These are phyloP conservation scores for Chanos chanos DNA, from an alignment of 2,797 vertebrate species.

Conservation along the genomic window DNA sequence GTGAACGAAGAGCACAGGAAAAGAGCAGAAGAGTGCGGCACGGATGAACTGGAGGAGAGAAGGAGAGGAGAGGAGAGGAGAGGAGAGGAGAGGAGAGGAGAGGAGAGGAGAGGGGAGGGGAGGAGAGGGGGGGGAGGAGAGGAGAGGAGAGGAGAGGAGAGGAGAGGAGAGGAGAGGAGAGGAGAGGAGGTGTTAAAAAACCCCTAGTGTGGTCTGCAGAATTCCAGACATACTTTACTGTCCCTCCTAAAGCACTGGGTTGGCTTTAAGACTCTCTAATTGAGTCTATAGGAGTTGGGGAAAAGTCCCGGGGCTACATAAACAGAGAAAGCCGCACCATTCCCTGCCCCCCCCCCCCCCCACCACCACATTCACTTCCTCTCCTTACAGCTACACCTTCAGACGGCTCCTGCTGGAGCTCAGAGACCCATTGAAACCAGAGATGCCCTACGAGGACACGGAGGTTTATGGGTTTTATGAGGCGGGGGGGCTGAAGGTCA, in stretches of 20 bases:
- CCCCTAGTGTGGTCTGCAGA: neutral
- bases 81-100: too few species aligned
- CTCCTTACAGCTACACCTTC: too few species aligned
- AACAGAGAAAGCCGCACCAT: too few species aligned
- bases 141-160: neutral
- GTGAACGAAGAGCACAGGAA: too few species aligned
- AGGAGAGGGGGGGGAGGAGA: neutral
- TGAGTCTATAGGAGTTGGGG: neutral
- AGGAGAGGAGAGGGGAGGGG: neutral
- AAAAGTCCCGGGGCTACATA: neutral
- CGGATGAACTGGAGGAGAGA: too few species aligned
- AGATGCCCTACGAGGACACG: too few species aligned
- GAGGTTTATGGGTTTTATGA: too few species aligned
- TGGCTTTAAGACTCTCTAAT: neutral
- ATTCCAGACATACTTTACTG: constrained; percentile 5
- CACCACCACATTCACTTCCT: neutral
- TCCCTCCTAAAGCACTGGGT: neutral
- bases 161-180: neutral
- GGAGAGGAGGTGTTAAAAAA: neutral
- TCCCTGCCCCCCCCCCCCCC: neutral
- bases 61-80: too few species aligned
- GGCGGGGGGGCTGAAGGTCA: too few species aligned
- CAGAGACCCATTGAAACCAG: too few species aligned
- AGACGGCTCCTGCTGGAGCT: too few species aligned
- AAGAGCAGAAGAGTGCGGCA: too few species aligned